phyloP scores from a whole-genome alignment of 2,888 invertebrate genomes.

The Drosophila leonis region DNA sequence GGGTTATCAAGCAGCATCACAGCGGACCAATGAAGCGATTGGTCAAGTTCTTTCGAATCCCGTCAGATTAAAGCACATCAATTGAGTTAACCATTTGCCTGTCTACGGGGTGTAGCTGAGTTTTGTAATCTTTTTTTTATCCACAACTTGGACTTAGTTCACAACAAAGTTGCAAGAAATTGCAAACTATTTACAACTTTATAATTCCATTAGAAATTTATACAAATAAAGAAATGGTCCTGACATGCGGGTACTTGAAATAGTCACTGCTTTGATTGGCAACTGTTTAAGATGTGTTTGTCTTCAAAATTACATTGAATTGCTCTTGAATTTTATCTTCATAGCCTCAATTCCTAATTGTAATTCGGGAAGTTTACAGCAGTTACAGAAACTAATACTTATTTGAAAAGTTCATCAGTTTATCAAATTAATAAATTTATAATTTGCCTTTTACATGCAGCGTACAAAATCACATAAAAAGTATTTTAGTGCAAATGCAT shows the following conservation, averaged over 20 bases:
- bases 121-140: constrained; percentile 10
- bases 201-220: constrained; percentile 37
- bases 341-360: background rate
- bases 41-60: constrained; percentile 31
- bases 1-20: constrained; percentile 42
- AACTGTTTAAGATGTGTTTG: background rate
- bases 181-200: constrained; percentile 28
- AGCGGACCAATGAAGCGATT: constrained; percentile 62
- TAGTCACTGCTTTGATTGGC: background rate
- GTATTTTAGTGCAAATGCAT: too few species aligned
- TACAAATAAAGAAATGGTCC: constrained; percentile 16
- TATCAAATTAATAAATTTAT: too few species aligned
- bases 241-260: constrained; percentile 3
- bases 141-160: constrained; percentile 11
- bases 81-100: constrained; percentile 12
- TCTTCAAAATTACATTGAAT: background rate
- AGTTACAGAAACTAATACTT: background rate
- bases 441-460: too few species aligned
- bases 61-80: constrained; percentile 40
- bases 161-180: constrained; percentile 21
- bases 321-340: background rate
- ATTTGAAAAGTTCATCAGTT: background rate
- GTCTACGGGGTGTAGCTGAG: constrained; percentile 31
- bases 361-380: background rate
- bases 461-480: too few species aligned